Base-by-base conservation (phyloP, 2,888 invertebrate genomes). In the Tupiocoris notatus region DNA sequence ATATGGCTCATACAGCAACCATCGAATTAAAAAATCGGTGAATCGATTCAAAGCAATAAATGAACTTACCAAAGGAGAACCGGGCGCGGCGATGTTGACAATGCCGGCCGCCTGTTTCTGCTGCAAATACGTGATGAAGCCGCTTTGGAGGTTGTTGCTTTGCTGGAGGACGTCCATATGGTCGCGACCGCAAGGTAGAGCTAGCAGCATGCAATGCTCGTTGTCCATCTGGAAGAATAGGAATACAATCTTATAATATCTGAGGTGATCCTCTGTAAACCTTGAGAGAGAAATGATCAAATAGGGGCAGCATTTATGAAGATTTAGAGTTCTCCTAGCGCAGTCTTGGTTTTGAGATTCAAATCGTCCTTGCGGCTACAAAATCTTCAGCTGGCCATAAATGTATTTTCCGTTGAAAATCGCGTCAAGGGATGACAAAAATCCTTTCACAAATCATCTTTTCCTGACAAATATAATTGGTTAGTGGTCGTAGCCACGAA, bases 101-200 rank as follows among this genome's bases (percentile, higher is more conserved):
- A 99, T 98, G 82, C 98, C 98, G 81, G 98, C 98, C 78, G 98
- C 98, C 87, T 95, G 95, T 86, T 98, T 98, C 83, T 94, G 92
- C 86, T 95, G 94, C 82, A 98, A 88, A 85, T 99, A 99, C 71
- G 94, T 95, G 83, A 98, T 98, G 85, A 98, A 98, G 80, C 96
- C 96, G 79, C 89, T 90, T 81, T 91, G 91, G 80, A 98, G 88
- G 84, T 94, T 94, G 83, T 92, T 92, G 80, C 94, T 94, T 86
- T 98, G 97, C 85, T 95, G 92, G 80, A 95, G 86, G 77, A 97
- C 94, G 84, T 98, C 97, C 86, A 93, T 90, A 84, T 95, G 94
- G 85, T 97, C 95, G 79, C 92, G 91, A 1, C 98, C 98, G 84
- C 96, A 97, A 57, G 98, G 98, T 82, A 98, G 85, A 57, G 98